A percentile compares a stretch with the other conserved stretches of the same genome.
These are phyloP conservation scores for Spea multiplicata DNA, from an alignment of 2,113 vertebrate genomes.

Conservation along the genomic window DNA sequence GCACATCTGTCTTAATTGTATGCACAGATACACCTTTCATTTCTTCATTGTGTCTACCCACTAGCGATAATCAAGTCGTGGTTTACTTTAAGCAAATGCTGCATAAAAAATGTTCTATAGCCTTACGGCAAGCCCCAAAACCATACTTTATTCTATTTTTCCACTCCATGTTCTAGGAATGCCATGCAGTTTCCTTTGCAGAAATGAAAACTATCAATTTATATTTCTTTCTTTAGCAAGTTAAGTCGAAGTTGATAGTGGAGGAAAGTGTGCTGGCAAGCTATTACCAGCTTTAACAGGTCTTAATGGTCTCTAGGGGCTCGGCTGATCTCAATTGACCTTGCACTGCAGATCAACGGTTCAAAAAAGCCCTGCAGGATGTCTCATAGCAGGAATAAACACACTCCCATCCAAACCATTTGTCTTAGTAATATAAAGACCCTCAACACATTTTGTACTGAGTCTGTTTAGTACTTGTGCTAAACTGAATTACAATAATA, in stretches of 20 bases:
- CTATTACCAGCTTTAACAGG: conserved; percentile 42
- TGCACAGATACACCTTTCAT: conserved; percentile 1
- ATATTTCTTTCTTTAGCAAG: conserved; percentile 33
- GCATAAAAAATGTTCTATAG: not conserved
- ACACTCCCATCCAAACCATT: conserved; percentile 6
- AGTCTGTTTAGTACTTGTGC: not conserved
- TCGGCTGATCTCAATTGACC: conserved; percentile 36
- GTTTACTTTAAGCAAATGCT: not conserved
- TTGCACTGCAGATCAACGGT: conserved; percentile 27
- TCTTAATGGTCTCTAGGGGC: conserved; percentile 33
- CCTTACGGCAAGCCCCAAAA: not conserved
- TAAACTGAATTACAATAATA: conserved; percentile 7
- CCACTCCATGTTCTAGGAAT: conserved; percentile 11
- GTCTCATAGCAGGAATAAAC: conserved; percentile 27
- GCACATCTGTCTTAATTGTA: conserved; percentile 39
- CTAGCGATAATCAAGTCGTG: not conserved
- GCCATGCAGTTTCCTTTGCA: conserved; percentile 11
- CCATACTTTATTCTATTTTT: not conserved
- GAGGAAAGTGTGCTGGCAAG: conserved; percentile 33
- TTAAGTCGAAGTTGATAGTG: conserved; percentile 38
- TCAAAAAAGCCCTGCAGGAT: conserved; percentile 24
- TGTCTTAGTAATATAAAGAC: conserved; percentile 22
- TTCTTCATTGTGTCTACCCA: not conserved
- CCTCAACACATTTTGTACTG: not conserved
- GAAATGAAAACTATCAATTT: conserved; percentile 45